Percentiles rank a stretch among this genome's conserved stretches.
These are phyloP conservation scores for Penaeus indicus DNA, from an alignment of 1,140 invertebrate species.

Conservation along the genomic window DNA sequence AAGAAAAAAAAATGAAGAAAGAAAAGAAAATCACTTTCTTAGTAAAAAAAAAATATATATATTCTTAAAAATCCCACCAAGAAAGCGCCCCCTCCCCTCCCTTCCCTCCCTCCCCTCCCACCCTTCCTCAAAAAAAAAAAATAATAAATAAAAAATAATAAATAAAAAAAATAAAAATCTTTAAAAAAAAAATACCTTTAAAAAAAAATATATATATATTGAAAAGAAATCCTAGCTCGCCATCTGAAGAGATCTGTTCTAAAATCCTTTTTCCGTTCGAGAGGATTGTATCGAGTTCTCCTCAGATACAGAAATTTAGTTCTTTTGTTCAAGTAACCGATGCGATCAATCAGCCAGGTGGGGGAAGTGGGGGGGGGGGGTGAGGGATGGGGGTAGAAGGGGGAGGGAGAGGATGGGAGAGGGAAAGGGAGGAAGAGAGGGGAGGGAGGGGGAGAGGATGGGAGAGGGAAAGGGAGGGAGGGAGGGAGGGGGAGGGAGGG, in stretches of 20 bases:
- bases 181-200: too few species aligned
- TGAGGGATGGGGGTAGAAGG: background rate
- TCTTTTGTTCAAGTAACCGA: constrained; percentile 13
- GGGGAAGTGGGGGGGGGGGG: background rate
- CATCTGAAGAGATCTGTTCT: too few species aligned
- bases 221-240: too few species aligned
- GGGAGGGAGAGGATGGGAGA: background rate
- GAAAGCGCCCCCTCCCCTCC: background rate
- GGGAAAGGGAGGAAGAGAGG: background rate
- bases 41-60: too few species aligned
- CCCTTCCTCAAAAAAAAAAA: too few species aligned
- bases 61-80: too few species aligned
- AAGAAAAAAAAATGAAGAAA: too few species aligned
- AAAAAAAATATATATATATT: too few species aligned
- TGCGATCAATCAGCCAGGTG: background rate
- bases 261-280: too few species aligned
- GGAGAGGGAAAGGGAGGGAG: background rate
- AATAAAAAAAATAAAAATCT: too few species aligned
- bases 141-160: too few species aligned
- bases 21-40: too few species aligned
- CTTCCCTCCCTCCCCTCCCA: background rate
- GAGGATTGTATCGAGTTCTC: background rate
- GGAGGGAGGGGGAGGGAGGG: background rate
- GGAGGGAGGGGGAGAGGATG: background rate
- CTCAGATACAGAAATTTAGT: background rate